Evolutionary conservation across 1,140 invertebrate genomes (phyloP).

Genomic region (Brachystomella parvula): DNA sequence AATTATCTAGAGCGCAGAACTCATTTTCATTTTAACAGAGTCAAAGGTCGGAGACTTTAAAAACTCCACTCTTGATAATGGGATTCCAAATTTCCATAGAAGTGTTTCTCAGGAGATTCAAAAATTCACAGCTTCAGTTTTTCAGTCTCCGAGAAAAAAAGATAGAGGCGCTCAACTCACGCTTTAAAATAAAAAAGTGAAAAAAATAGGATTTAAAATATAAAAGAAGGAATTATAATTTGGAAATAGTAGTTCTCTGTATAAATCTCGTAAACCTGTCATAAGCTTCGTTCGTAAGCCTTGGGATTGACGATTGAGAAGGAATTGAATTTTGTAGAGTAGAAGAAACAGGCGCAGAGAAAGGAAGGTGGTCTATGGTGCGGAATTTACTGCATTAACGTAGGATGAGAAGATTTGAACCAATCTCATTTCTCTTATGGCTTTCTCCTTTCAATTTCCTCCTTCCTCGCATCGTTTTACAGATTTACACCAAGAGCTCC

Average conservation of each 20-base stretch:
- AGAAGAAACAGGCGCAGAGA: too few species aligned
- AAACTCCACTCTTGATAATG: neutral
- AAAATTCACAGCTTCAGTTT: neutral
- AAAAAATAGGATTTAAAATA: neutral
- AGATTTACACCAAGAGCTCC: slow-evolving; percentile 32
- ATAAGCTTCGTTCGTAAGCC: neutral
- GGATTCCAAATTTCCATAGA: neutral
- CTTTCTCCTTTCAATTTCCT: slow-evolving; percentile 36
- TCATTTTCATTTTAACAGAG: neutral
- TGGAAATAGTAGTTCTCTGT: neutral
- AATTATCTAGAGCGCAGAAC: too few species aligned
- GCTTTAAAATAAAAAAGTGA: too few species aligned
- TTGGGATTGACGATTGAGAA: neutral
- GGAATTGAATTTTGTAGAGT: neutral
- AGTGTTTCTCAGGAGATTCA: neutral
- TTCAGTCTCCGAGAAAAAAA: neutral
- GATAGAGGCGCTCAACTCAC: too few species aligned
- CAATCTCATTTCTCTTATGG: slow-evolving; percentile 31
- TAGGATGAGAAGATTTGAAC: slow-evolving; percentile 16
- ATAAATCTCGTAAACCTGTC: slow-evolving; percentile 9
- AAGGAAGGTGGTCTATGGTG: neutral
- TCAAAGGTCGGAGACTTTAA: too few species aligned
- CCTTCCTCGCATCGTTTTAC: slow-evolving; percentile 36
- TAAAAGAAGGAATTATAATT: neutral
- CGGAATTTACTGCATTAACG: slow-evolving; percentile 7